These are phyloP conservation scores for Tridacna crocea DNA, from an alignment of 2,888 invertebrate genomes.

Conservation along the genomic window DNA sequence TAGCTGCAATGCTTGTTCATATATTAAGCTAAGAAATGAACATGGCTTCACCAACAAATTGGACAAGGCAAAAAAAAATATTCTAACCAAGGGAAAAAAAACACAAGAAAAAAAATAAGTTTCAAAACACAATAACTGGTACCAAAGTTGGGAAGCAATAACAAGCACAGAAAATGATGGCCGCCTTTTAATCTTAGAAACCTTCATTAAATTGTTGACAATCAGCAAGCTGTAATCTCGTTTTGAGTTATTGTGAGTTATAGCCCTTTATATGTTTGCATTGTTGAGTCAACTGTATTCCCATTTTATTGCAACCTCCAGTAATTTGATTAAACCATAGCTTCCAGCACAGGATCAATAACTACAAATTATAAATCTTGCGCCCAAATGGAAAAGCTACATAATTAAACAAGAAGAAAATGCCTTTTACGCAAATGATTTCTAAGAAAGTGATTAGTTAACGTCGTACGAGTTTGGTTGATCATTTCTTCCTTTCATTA, in stretches of 20 bases:
- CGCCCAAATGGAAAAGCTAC: slow-evolving; percentile 56
- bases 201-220: slow-evolving; percentile 27
- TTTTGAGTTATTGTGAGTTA: slow-evolving; percentile 35
- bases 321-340: slow-evolving; percentile 63
- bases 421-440: slow-evolving; percentile 66
- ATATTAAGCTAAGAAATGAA: too few relatives aligned
- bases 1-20: neutral
- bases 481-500: slow-evolving; percentile 61
- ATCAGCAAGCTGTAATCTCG: slow-evolving; percentile 13
- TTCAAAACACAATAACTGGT: neutral
- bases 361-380: slow-evolving; percentile 61
- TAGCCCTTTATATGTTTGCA: slow-evolving; percentile 47
- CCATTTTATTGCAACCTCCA: slow-evolving; percentile 54
- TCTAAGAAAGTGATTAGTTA: slow-evolving; percentile 65
- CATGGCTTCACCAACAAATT: too few relatives aligned
- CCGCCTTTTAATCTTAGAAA: slow-evolving; percentile 15
- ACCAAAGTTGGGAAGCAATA: slow-evolving; percentile 4
- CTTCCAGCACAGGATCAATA: slow-evolving; percentile 50
- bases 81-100: too few relatives aligned
- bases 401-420: slow-evolving; percentile 65
- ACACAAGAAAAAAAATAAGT: neutral
- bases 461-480: slow-evolving; percentile 49
- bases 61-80: too few relatives aligned
- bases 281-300: slow-evolving; percentile 45
- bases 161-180: slow-evolving; percentile 17